A percentile compares a stretch with the other conserved stretches of the same genome.
phyloP scores from a whole-genome alignment of 2,888 invertebrate species.

The Pachydiplax longipennis region DNA sequence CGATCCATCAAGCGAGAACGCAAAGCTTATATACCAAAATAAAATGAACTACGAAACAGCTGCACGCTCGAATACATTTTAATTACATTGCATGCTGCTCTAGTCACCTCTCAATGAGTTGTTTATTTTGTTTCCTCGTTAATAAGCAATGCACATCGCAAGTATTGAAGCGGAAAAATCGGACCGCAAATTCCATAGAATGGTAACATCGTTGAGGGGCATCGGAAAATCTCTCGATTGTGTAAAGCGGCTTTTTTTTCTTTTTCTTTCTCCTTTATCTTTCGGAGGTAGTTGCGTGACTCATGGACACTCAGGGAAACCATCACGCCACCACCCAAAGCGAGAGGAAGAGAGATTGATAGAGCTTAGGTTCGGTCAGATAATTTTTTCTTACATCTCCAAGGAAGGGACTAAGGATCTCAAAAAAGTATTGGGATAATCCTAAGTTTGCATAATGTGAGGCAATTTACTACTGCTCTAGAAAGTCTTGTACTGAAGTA shows the following conservation, averaged over 20 bases:
- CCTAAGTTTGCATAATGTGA: too few relatives aligned
- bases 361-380: background rate
- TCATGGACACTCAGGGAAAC: background rate
- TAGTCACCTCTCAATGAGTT: background rate
- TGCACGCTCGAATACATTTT: background rate
- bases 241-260: background rate
- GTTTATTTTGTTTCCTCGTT: background rate
- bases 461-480: too few relatives aligned
- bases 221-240: too few relatives aligned
- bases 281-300: slow-evolving; percentile 22
- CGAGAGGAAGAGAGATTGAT: background rate
- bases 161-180: too few relatives aligned
- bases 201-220: too few relatives aligned
- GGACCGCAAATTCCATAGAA: too few relatives aligned
- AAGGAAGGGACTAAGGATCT: background rate
- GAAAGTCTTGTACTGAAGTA: too few relatives aligned
- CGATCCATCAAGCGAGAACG: background rate
- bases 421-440: background rate
- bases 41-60: background rate
- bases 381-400: background rate
- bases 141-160: too few relatives aligned
- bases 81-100: background rate
- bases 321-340: slow-evolving; percentile 10
- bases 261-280: background rate
- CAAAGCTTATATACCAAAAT: background rate